Evolutionary conservation across 2,797 vertebrate species (phyloP).

Genomic region (Tympanoctomys barrerae): DNA sequence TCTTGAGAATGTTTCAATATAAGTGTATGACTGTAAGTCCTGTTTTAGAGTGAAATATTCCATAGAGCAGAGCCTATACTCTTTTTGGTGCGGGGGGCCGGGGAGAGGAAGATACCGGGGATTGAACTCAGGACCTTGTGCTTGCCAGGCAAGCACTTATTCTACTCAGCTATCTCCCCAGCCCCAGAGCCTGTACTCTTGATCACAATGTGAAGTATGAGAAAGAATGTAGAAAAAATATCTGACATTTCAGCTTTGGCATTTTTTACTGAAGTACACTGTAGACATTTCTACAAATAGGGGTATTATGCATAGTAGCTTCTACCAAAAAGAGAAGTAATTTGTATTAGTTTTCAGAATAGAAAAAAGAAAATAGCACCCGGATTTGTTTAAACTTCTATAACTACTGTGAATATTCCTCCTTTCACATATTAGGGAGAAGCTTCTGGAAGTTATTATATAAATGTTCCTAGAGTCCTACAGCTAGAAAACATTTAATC

Average conservation of each 20-base stretch:
- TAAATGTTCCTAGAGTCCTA: not conserved
- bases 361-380: not conserved
- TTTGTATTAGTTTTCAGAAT: conserved; percentile 20
- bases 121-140: too few relatives aligned
- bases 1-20: not conserved
- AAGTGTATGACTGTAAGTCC: not conserved
- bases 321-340: not conserved
- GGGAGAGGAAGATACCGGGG: too few relatives aligned
- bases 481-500: not conserved
- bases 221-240: not conserved
- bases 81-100: too few relatives aligned
- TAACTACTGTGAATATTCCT: not conserved
- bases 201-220: not conserved
- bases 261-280: not conserved
- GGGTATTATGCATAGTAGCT: not conserved
- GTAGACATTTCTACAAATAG: conserved; percentile 23
- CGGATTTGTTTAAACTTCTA: not conserved
- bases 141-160: too few relatives aligned
- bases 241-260: conserved; percentile 15
- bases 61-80: not conserved
- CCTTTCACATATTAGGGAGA: not conserved
- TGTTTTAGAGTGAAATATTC: not conserved
- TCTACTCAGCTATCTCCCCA: too few relatives aligned
- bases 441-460: not conserved
- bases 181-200: not conserved